Conservation (phyloP, 2,888 invertebrate species). For the Thereva nobilitata region DNA sequence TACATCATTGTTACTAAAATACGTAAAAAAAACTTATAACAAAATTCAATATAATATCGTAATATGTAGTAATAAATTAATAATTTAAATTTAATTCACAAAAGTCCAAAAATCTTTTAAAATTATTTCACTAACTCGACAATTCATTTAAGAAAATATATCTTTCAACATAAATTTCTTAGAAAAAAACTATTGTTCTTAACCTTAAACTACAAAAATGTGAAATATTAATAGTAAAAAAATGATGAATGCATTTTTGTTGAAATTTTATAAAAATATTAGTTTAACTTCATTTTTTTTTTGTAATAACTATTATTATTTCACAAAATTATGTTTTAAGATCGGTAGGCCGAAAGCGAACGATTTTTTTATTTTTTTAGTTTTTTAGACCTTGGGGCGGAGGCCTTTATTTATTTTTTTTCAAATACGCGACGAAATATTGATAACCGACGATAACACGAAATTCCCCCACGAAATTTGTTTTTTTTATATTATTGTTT, state of each 20-base stretch:
- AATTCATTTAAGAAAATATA: constrained; percentile 31
- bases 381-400: constrained; percentile 56
- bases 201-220: neutral
- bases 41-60: too few species aligned
- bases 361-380: constrained; percentile 31
- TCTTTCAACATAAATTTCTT: constrained; percentile 1
- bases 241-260: neutral
- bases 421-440: constrained; percentile 47
- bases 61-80: too few species aligned
- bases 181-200: constrained; percentile 38
- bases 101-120: constrained; percentile 12
- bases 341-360: constrained; percentile 45
- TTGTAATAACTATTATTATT: neutral
- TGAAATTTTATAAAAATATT: constrained; percentile 1
- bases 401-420: constrained; percentile 47
- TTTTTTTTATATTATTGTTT: constrained; percentile 24
- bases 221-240: constrained; percentile 5
- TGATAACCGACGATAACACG: constrained; percentile 50
- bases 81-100: too few species aligned
- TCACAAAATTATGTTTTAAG: constrained; percentile 29
- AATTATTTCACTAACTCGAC: constrained; percentile 8
- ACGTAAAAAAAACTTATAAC: too few species aligned
- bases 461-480: constrained; percentile 47
- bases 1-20: too few species aligned
- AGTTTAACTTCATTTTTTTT: too few species aligned